These are phyloP conservation scores for Trachelus troglodyta DNA, from an alignment of 2,888 invertebrate genomes.

Conservation along the genomic window DNA sequence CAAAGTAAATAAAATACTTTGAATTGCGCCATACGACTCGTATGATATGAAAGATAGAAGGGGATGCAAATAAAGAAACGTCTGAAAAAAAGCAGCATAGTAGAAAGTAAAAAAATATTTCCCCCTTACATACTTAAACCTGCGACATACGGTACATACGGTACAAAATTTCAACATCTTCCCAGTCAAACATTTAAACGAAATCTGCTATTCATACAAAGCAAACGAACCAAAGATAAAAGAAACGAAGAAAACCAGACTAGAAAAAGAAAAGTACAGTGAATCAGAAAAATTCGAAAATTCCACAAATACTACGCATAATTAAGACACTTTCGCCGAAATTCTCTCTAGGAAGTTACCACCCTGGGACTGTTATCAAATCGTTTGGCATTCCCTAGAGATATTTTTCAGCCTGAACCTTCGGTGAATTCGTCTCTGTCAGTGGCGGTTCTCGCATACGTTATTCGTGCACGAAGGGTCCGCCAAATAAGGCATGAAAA, in stretches of 20 bases:
- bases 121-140: background rate
- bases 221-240: background rate
- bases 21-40: background rate
- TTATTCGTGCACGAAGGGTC: background rate
- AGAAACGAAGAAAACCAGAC: background rate
- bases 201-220: background rate
- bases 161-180: background rate
- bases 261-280: background rate
- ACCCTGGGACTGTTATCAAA: background rate
- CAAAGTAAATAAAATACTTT: too few relatives aligned
- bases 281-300: background rate
- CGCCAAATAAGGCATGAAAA: background rate
- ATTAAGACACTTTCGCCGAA: background rate
- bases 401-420: background rate
- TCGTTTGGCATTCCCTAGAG: background rate
- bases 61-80: background rate
- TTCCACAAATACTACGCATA: background rate
- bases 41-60: background rate
- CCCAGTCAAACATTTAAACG: background rate
- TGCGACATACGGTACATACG: background rate
- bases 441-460: slow-evolving; percentile 1
- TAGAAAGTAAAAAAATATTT: background rate
- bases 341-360: background rate
- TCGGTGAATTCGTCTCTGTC: slow-evolving; percentile 16
- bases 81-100: background rate